Evolutionary conservation across 2,113 vertebrate genomes (phyloP), one percentile per base, ranked within the genome.

Genomic region (Monopterus albus): DNA sequence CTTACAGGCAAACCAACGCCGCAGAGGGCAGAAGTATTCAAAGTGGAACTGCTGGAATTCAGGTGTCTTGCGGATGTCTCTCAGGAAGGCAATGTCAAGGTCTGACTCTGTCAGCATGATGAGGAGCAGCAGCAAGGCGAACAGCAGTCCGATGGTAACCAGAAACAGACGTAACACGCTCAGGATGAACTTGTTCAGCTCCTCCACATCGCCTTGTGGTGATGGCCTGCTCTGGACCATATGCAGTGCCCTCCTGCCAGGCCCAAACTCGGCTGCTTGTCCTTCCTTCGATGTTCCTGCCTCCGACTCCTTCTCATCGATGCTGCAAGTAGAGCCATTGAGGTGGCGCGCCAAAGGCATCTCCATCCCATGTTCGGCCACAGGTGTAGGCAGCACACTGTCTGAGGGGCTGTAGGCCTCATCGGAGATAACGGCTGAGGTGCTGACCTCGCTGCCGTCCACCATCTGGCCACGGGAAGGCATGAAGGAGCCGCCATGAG

Each of bases 31-130:
- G 94, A 98, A 98, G 92, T 98, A 98, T 90, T 96, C 95, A 89
- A 97, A 96, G 93, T 99, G 97, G 91, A 99, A 97, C 79, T 98
- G 96, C 94, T 98, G 96, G 90, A 99, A 99, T 89, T 98, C 96
- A 0, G 97, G 96, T 49, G 96, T 98, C 91, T 96, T 95, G 74
- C 97, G 96, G 89, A 98, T 98, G 94, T 98, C 96, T 10, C 95
- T 96, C 89, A 99, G 94, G 94, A 98, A 96, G 87, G 96, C 94
- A 86, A 96, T 91, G 91, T 99, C 97, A 93, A 98, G 94, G 91
- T 98, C 95, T 49, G 97, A 99, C 91, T 99, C 97, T 14, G 96
- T 97, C 86, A 99, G 93, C 92, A 96, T 85, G 91, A 99, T 96
- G 64, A 98, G 96, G 88, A 98, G 95, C 67, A 98, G 94, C 88